A percentile compares a stretch with the other conserved stretches of the same genome.
These are phyloP conservation scores for Hylaeus anthracinus DNA, from an alignment of 1,140 invertebrate species.

Conservation along the genomic window DNA sequence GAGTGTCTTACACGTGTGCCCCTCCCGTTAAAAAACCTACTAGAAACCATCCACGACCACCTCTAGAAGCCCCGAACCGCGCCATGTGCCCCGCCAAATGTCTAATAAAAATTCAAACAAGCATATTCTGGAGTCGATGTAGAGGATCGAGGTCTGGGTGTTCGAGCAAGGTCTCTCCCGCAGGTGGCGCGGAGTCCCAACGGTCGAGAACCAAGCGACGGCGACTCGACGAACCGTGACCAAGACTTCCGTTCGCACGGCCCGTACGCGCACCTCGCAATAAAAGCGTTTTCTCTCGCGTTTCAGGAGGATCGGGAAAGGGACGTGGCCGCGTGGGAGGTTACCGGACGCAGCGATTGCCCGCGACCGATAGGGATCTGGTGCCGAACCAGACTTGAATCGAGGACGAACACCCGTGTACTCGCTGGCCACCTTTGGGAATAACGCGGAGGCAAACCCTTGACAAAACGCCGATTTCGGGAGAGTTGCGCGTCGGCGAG, in stretches of 20 bases:
- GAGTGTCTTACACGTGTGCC: no score
- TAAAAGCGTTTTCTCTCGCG: slow-evolving; percentile 28
- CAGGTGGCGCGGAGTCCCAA: no score
- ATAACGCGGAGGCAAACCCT: neutral
- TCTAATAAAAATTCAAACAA: no score
- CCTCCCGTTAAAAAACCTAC: no score
- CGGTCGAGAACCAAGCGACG: slow-evolving; percentile 24
- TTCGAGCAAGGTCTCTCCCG: neutral
- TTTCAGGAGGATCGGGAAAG: slow-evolving; percentile 21
- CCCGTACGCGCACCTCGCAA: slow-evolving; percentile 59
- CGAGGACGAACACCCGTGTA: neutral
- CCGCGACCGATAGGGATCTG: slow-evolving; percentile 33
- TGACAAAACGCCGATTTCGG: slow-evolving; percentile 27
- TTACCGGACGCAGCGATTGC: slow-evolving; percentile 31
- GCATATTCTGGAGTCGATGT: neutral
- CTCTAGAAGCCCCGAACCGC: no score
- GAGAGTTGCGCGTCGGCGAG: neutral
- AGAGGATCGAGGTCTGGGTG: neutral
- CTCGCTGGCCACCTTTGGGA: neutral
- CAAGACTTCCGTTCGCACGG: slow-evolving; percentile 77
- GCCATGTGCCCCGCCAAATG: no score
- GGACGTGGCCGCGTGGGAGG: slow-evolving; percentile 28
- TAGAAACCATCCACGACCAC: no score
- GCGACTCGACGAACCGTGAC: slow-evolving; percentile 71
- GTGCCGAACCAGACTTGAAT: neutral